Conservation (phyloP, 37 sponge, comb jelly and placozoan species). For the Ianthella basta region DNA sequence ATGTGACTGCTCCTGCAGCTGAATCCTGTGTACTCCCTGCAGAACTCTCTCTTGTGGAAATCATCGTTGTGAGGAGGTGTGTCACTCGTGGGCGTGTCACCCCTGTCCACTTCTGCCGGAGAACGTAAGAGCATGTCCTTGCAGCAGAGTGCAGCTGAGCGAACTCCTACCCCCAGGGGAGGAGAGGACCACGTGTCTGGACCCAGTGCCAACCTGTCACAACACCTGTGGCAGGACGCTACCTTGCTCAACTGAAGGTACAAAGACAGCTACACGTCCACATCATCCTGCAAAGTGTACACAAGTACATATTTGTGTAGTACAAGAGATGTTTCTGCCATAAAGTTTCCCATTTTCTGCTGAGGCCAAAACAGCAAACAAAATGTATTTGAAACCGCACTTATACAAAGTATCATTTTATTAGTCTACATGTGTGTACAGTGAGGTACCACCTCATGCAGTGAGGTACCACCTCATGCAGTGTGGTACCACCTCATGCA, state of each 20-base stretch:
- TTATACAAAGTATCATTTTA: no score
- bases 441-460: no score
- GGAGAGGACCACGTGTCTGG: conserved; percentile 82
- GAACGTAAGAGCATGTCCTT: conserved; percentile 77
- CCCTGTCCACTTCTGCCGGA: conserved; percentile 74
- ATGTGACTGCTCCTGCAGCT: no score
- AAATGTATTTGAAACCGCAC: background rate
- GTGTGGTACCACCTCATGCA: no score
- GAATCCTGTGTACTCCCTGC: background rate
- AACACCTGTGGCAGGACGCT: conserved; percentile 64
- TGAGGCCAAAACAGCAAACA: background rate
- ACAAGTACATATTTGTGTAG: background rate
- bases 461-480: no score
- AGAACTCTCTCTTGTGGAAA: conserved; percentile 87
- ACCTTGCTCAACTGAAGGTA: conserved; percentile 65
- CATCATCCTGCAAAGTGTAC: background rate
- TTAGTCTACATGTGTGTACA: no score
- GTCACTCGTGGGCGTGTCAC: conserved; percentile 80
- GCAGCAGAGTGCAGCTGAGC: conserved; percentile 72
- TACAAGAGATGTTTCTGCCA: background rate
- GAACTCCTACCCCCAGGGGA: conserved; percentile 44
- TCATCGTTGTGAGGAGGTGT: conserved; percentile 78
- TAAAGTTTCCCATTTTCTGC: background rate
- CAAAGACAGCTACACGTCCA: no score
- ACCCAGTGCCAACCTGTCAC: conserved; percentile 86